Evolutionary conservation across 2,113 vertebrate genomes (phyloP), one percentile per base, ranked within the genome.

Genomic region (Circaetus cinerascens): DNA sequence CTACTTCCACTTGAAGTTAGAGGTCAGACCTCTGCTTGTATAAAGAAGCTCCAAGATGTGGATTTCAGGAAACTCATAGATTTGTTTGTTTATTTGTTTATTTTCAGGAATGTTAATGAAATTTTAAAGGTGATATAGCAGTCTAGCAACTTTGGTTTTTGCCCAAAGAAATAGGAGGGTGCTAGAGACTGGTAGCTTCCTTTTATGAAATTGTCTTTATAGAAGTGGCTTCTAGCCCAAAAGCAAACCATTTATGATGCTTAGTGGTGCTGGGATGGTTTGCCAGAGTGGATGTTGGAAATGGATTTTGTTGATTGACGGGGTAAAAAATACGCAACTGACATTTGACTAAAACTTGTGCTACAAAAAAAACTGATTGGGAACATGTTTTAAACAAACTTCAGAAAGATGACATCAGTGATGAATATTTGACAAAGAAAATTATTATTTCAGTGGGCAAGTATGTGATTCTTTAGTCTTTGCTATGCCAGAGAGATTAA

Each of bases 401-500:
- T 67, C 50, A 51, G 38, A 57, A 88, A 59, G 55, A 50, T 56
- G 14, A 57, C 46, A 90, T 53, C 7, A 11, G 22, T 75, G 62
- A 94, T 92, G 75, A 92, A 22, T 88, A 79, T 90, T 66, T 94
- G 45, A 79, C 71, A 95, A 67, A 59, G 66, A 85, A 88, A 86
- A 90, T 57, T 0, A 30, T 73, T 93, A 41, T 93, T 82, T 94
- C 43, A 36, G 16, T 79, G 63, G 88, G 26, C 9, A 80, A 59
- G 15, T 68, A 14, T 36, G 36, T 66, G 40, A 43, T 79, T 75
- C 67, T 51, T 75, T 69, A 78, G 60, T 64, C 51, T 78, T 71
- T 89, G 22, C 45, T 76, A 7, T 79, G 48, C 29, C 43, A 72
- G 55, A 67, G 72, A 57, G 41, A 88, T 86, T 73, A 95, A 64